Percentiles rank a stretch among this genome's conserved stretches.
Evolutionary conservation across 2,888 invertebrate genomes (phyloP).

Genomic region (Tenthredo scrophulariae): DNA sequence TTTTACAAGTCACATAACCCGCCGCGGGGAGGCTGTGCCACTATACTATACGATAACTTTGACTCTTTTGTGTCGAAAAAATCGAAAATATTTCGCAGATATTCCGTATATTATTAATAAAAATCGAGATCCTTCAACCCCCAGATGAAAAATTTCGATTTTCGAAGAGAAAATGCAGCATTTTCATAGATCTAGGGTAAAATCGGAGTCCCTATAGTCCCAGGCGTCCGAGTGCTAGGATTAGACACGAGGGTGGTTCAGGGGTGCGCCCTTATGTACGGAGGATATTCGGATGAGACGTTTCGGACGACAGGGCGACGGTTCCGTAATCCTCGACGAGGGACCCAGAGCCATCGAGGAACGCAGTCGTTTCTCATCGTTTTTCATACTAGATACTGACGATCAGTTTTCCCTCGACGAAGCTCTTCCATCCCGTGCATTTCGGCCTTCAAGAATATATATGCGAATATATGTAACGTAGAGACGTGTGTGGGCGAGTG

Average conservation of each 20-base stretch:
- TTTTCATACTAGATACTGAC: conserved; percentile 22
- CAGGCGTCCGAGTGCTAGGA: conserved; percentile 22
- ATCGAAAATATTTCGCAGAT: neutral
- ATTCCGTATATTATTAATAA: neutral
- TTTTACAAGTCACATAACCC: conserved; percentile 19
- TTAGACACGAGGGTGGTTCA: conserved; percentile 3
- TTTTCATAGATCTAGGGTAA: neutral
- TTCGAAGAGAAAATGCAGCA: neutral
- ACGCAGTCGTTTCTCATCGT: conserved; percentile 26
- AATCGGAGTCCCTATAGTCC: neutral
- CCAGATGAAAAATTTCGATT: neutral
- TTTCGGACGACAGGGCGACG: conserved; percentile 40
- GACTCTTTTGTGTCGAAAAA: neutral
- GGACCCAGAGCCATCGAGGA: conserved; percentile 24
- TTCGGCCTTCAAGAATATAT: neutral
- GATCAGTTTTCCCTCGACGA: conserved; percentile 26
- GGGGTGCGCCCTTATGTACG: conserved; percentile 13
- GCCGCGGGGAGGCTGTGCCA: neutral
- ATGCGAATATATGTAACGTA: neutral
- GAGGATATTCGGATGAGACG: conserved; percentile 35
- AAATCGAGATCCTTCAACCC: neutral
- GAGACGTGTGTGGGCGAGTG: neutral
- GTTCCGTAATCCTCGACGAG: conserved; percentile 48
- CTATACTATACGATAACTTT: neutral
- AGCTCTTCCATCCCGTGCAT: neutral